A percentile compares a stretch with the other conserved stretches of the same genome.
phyloP scores from a whole-genome alignment of 2,113 vertebrate genomes.

The Baryphthengus martii region DNA sequence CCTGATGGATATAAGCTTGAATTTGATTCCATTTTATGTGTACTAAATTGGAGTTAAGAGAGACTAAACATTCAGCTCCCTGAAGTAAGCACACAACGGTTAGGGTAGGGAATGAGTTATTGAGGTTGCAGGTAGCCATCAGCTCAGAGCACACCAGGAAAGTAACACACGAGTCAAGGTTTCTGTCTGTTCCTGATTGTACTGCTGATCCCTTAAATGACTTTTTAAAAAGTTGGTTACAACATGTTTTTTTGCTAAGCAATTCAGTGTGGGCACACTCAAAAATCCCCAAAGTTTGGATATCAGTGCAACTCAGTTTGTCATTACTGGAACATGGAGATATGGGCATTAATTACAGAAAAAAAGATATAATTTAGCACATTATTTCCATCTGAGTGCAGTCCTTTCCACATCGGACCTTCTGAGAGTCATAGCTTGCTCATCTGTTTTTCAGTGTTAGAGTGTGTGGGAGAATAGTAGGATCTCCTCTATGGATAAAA shows the following conservation, averaged over 20 bases:
- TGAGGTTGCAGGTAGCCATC: background rate
- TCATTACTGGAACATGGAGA: background rate
- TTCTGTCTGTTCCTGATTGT: background rate
- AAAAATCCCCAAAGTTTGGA: background rate
- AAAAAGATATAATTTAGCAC: background rate
- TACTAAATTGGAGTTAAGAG: background rate
- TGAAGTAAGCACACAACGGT: background rate
- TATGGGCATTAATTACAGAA: background rate
- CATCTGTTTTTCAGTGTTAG: background rate
- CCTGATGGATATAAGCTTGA: background rate
- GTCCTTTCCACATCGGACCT: background rate
- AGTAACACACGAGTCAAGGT: background rate
- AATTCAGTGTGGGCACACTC: background rate
- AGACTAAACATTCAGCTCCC: background rate
- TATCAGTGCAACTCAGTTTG: background rate
- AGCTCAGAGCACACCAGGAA: background rate
- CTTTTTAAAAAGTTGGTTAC: background rate
- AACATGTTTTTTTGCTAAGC: background rate
- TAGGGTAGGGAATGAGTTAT: background rate
- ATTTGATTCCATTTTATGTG: background rate
- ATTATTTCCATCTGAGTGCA: background rate
- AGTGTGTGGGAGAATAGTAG: accelerated
- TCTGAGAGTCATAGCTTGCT: background rate
- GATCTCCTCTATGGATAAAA: background rate
- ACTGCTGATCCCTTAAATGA: background rate